Evolutionary conservation across 2,797 vertebrate species (phyloP).

Genomic region (Pogonophryne albipinna): DNA sequence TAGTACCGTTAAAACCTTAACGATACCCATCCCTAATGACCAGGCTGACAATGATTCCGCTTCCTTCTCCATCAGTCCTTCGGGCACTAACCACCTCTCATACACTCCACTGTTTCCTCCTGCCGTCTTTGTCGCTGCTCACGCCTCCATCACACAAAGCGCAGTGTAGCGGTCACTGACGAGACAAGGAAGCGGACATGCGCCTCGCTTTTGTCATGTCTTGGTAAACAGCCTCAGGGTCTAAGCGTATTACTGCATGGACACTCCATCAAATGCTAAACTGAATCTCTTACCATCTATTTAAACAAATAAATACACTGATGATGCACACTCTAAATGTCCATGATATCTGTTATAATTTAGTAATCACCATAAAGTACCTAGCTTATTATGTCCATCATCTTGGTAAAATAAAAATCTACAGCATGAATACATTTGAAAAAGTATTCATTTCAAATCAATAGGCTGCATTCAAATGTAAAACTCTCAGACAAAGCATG

Average conservation of each 20-base stretch:
- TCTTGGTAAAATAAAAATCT: neutral
- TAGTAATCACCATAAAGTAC: neutral
- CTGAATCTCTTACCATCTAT: neutral
- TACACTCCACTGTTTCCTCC: conserved; percentile 49
- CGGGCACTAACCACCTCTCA: conserved; percentile 62
- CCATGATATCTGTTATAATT: too few relatives aligned
- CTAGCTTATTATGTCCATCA: neutral
- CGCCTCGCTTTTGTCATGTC: conserved; percentile 13
- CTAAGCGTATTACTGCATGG: neutral
- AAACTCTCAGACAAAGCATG: neutral
- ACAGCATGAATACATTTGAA: neutral
- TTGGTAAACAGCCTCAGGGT: conserved; percentile 33
- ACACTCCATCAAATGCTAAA: neutral
- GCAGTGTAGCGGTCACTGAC: conserved; percentile 67
- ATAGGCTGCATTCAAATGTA: neutral
- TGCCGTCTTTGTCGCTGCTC: conserved; percentile 78
- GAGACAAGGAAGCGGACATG: conserved; percentile 54
- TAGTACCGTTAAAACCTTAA: too few relatives aligned
- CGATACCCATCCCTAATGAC: neutral
- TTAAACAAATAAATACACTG: neutral
- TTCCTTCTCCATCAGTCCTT: neutral
- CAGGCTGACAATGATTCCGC: neutral
- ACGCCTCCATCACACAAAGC: conserved; percentile 81
- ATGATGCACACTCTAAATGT: neutral
- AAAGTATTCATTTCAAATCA: neutral